Evolutionary conservation across 2,888 invertebrate species (phyloP).

Genomic region (Ormyrus pomaceus): DNA sequence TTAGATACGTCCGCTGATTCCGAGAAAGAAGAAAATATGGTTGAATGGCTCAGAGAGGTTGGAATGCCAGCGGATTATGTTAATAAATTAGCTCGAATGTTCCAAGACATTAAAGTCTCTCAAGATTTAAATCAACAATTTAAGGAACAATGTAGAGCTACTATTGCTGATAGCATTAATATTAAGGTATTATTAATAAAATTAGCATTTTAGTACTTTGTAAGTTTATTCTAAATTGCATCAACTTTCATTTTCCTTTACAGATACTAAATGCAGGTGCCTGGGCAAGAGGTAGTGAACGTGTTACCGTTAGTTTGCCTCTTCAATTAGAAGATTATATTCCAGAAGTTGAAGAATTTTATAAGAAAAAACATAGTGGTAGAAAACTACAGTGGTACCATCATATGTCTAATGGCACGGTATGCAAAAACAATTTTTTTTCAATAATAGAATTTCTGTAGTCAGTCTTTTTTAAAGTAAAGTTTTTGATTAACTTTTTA

Average conservation of each 20-base stretch:
- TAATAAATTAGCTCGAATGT: constrained; percentile 98
- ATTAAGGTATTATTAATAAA: constrained; percentile 81
- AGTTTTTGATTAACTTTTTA: constrained; percentile 62
- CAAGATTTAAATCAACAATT: constrained; percentile 97
- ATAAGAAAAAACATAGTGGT: constrained; percentile 97
- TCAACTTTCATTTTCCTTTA: background rate
- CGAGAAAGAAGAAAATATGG: constrained; percentile 99
- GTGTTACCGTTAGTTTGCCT: constrained; percentile 96
- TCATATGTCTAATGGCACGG: constrained; percentile 99
- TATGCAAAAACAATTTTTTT: constrained; percentile 66
- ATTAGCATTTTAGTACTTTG: too few species aligned
- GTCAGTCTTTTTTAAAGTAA: background rate
- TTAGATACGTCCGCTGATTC: constrained; percentile 99
- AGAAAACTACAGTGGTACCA: constrained; percentile 99
- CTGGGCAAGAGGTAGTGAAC: constrained; percentile 96
- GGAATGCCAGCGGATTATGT: constrained; percentile 99
- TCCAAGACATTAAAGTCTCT: constrained; percentile 97
- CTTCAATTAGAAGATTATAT: constrained; percentile 99
- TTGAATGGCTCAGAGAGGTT: constrained; percentile 97
- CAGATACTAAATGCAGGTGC: constrained; percentile 97
- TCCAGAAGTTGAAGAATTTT: constrained; percentile 99
- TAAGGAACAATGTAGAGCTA: constrained; percentile 84
- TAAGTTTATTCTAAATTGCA: too few species aligned
- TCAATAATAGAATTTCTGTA: background rate
- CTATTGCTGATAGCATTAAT: constrained; percentile 93